Conservation (phyloP, 2,113 vertebrate species). For the Aegypius monachus region DNA sequence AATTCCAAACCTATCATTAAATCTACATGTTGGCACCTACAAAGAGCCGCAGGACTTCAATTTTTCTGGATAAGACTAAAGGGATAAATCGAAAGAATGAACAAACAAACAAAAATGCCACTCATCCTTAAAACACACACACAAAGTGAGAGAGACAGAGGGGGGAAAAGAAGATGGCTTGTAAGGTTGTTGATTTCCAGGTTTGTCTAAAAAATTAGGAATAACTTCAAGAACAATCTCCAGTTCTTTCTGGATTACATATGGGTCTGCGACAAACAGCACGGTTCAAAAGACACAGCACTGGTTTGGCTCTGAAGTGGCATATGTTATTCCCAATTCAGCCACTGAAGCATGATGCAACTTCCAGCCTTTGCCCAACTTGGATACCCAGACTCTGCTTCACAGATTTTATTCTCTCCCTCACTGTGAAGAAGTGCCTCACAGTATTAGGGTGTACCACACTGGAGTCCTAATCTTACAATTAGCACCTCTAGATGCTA, state of each 20-base stretch:
- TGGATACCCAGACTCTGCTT: not conserved
- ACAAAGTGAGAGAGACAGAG: not conserved
- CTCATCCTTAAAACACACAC: not conserved
- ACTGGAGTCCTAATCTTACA: not conserved
- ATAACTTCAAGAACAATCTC: not conserved
- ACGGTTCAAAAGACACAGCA: not conserved
- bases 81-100: not conserved
- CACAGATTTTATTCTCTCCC: not conserved
- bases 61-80: not conserved
- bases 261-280: not conserved
- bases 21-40: not conserved
- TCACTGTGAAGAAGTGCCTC: not conserved
- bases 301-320: not conserved
- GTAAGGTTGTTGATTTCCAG: not conserved
- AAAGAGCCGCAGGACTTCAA: not conserved
- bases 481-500: not conserved
- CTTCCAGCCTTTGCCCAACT: not conserved
- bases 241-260: not conserved
- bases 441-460: not conserved
- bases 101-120: not conserved
- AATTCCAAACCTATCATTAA: constrained; percentile 41
- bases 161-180: accelerated
- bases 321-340: not conserved
- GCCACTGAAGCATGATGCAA: not conserved
- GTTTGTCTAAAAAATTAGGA: not conserved